These are phyloP conservation scores for Pristiophorus japonicus DNA, from an alignment of 2,113 vertebrate species.

Conservation along the genomic window DNA sequence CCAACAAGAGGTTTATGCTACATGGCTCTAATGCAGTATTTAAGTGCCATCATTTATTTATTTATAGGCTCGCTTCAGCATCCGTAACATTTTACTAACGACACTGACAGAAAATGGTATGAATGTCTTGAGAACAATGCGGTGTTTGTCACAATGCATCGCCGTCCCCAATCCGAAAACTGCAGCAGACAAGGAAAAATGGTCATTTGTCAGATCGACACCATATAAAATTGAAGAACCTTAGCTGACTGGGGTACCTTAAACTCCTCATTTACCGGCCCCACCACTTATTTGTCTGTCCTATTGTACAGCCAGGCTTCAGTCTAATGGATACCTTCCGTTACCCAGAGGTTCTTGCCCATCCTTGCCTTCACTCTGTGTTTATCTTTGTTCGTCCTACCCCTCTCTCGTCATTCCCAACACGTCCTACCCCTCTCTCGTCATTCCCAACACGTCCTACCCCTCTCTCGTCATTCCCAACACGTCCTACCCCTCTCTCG, in stretches of 20 bases:
- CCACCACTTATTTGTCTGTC: too few relatives aligned
- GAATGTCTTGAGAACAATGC: background rate
- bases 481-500: background rate
- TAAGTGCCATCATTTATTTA: background rate
- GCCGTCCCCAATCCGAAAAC: background rate
- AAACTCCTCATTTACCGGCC: too few relatives aligned
- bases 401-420: background rate
- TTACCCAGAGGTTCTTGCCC: background rate
- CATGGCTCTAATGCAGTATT: background rate
- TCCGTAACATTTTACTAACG: background rate
- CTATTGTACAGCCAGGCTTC: background rate
- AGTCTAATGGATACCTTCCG: background rate
- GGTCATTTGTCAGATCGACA: too few relatives aligned
- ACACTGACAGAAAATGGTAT: background rate
- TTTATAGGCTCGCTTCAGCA: background rate
- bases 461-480: background rate
- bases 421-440: background rate
- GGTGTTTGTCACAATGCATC: too few relatives aligned
- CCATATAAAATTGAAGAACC: too few relatives aligned
- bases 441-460: background rate
- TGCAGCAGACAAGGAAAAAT: background rate
- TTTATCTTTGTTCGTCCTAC: background rate
- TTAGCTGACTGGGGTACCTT: too few relatives aligned
- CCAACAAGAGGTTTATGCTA: background rate
- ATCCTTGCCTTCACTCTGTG: background rate